Evolutionary conservation across 2,113 vertebrate species (phyloP).

Genomic region (Sprattus sprattus): DNA sequence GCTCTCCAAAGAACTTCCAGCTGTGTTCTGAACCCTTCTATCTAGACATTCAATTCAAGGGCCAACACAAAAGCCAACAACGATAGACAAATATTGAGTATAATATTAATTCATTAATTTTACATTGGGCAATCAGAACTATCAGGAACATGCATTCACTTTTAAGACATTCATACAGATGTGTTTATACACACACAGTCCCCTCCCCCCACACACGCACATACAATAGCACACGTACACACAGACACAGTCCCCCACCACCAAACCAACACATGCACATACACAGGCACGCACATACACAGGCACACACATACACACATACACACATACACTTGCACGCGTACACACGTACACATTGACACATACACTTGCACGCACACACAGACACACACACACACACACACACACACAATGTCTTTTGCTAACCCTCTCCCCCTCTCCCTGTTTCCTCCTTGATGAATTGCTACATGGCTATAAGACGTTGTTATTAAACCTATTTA

Average conservation of each 20-base stretch:
- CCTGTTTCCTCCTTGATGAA: conserved; percentile 59
- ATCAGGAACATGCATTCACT: background rate
- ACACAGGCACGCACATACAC: background rate
- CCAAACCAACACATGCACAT: too few relatives aligned
- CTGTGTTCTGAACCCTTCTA: background rate
- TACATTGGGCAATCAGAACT: too few relatives aligned
- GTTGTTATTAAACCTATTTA: conserved; percentile 71
- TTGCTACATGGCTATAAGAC: conserved; percentile 57
- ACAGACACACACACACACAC: conserved; percentile 39
- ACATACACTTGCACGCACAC: background rate
- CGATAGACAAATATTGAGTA: background rate
- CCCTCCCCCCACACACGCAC: too few relatives aligned
- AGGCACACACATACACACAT: conserved; percentile 25
- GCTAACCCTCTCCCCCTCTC: background rate
- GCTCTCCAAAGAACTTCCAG: background rate
- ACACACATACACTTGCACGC: background rate
- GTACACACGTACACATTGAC: conserved; percentile 21
- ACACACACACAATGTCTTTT: conserved; percentile 32
- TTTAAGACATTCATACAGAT: too few relatives aligned
- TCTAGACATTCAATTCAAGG: background rate
- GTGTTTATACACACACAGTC: too few relatives aligned
- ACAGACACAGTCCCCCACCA: background rate
- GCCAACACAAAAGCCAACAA: background rate
- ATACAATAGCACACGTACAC: background rate
- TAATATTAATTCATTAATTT: too few relatives aligned